Conservation (phyloP, 2,888 invertebrate species). For the Plusia festucae region DNA sequence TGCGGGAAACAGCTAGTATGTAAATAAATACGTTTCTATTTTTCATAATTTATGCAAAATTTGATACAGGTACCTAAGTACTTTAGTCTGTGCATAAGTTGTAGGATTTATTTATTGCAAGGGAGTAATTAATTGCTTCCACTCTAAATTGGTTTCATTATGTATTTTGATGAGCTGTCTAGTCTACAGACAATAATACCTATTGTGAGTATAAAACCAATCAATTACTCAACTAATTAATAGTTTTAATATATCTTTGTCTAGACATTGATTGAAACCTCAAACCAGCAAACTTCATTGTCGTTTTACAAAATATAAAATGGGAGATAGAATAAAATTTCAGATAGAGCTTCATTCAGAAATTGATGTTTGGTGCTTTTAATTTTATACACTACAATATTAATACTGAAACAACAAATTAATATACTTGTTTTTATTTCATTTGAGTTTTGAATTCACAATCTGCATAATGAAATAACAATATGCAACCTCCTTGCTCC, state of each 20-base stretch:
- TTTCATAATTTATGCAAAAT: too few species aligned
- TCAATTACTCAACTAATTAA: constrained; percentile 2
- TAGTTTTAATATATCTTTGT: background rate
- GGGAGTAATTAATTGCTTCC: background rate
- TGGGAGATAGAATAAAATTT: background rate
- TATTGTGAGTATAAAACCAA: background rate
- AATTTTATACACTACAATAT: background rate
- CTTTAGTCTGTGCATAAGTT: background rate
- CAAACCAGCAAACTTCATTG: background rate
- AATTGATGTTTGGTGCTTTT: background rate
- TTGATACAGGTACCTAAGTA: too few species aligned
- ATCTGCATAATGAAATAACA: constrained; percentile 31
- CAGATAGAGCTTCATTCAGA: background rate
- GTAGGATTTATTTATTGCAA: background rate
- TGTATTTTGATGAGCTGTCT: background rate
- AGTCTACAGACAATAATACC: background rate
- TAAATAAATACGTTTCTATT: too few species aligned
- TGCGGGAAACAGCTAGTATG: too few species aligned
- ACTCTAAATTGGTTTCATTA: background rate
- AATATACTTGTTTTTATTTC: constrained; percentile 18
- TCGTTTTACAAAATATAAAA: background rate
- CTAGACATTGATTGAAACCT: constrained; percentile 1
- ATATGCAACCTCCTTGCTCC: constrained; percentile 9
- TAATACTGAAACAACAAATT: constrained; percentile 3
- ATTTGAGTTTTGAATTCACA: constrained; percentile 13